A percentile compares a stretch with the other conserved stretches of the same genome.
phyloP scores from a whole-genome alignment of 2,888 invertebrate species.

The Steinernema hermaphroditum region DNA sequence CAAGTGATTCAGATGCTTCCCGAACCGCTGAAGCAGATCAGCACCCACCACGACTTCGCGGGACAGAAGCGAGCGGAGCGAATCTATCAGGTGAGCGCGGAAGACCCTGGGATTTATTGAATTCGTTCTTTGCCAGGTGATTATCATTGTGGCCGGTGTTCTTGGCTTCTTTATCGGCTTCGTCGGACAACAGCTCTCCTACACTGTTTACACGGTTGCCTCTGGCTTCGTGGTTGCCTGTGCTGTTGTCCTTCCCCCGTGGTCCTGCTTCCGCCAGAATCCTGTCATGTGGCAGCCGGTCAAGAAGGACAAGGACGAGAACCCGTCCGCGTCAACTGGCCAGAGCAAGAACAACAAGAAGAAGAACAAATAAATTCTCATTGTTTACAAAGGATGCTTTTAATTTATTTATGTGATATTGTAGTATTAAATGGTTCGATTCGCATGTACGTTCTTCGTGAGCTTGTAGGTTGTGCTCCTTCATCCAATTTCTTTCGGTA shows the following conservation, averaged over 20 bases:
- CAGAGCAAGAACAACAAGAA: slow-evolving; percentile 36
- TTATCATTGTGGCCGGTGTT: neutral
- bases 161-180: slow-evolving; percentile 62
- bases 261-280: slow-evolving; percentile 61
- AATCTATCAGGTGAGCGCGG: slow-evolving; percentile 54
- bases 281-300: slow-evolving; percentile 47
- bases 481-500: too few relatives aligned
- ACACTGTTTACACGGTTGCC: slow-evolving; percentile 45
- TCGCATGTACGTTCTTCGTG: too few relatives aligned
- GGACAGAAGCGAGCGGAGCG: slow-evolving; percentile 62
- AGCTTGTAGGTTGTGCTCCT: too few relatives aligned
- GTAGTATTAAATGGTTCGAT: neutral
- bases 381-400: neutral
- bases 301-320: neutral
- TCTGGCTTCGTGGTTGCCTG: slow-evolving; percentile 53
- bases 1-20: slow-evolving; percentile 62
- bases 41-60: slow-evolving; percentile 59
- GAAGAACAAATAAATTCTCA: slow-evolving; percentile 31
- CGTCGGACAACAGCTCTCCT: slow-evolving; percentile 52
- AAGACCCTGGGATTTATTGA: neutral
- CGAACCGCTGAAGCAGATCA: slow-evolving; percentile 46
- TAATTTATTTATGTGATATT: neutral
- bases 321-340: neutral
- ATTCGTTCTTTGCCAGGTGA: slow-evolving; percentile 5
- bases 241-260: slow-evolving; percentile 61